Evolutionary conservation across 1,140 invertebrate species (phyloP).

Genomic region (Physella acuta): DNA sequence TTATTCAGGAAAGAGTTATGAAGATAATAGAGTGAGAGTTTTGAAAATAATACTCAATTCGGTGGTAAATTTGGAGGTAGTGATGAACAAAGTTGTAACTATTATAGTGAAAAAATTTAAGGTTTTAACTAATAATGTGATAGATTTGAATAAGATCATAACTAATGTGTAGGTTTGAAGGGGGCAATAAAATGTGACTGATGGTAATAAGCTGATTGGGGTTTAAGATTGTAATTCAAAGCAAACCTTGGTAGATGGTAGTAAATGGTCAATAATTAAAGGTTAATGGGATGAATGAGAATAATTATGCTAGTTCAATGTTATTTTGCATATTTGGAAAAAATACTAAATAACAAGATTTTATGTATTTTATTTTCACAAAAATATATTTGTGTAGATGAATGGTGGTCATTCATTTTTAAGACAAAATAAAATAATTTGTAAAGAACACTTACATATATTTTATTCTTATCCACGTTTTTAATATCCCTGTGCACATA

Average conservation of each 20-base stretch:
- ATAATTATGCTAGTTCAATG: not conserved
- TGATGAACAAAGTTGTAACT: not conserved
- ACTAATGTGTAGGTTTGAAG: not conserved
- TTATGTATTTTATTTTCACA: not conserved
- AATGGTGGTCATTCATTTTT: not conserved
- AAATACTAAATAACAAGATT: not conserved
- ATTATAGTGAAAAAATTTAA: not conserved
- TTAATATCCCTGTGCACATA: not conserved
- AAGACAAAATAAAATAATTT: not conserved
- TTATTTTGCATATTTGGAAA: not conserved
- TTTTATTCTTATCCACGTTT: not conserved
- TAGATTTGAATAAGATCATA: not conserved
- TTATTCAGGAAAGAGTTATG: not conserved
- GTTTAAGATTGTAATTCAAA: not conserved
- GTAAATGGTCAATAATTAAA: not conserved
- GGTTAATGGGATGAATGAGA: not conserved
- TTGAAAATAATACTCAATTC: not conserved
- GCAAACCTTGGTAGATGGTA: not conserved
- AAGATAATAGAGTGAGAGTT: not conserved
- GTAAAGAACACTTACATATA: slow-evolving; percentile 1
- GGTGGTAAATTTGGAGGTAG: not conserved
- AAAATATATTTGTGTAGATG: not conserved
- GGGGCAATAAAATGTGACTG: not conserved
- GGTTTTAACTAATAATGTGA: not conserved
- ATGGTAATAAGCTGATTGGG: no score